Evolutionary conservation across 2,113 vertebrate genomes (phyloP).

Genomic region (Ardeotis arabs): DNA sequence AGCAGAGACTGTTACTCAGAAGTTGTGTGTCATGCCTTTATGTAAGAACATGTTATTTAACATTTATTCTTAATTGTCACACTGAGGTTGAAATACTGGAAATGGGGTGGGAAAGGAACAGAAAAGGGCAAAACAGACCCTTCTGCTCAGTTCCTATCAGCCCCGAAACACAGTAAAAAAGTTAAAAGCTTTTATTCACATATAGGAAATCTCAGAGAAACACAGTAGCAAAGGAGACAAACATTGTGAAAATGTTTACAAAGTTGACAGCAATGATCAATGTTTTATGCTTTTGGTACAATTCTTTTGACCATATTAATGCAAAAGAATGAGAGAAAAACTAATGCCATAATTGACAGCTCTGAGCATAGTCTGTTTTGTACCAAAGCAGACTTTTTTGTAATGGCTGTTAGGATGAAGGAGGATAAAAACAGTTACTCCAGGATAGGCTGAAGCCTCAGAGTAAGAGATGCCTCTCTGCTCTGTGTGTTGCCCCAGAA

Average conservation of each 20-base stretch:
- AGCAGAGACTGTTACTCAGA: background rate
- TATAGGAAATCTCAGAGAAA: background rate
- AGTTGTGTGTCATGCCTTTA: background rate
- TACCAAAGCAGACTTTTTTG: background rate
- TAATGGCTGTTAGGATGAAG: background rate
- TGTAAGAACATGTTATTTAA: background rate
- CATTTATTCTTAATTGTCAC: background rate
- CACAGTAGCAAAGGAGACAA: background rate
- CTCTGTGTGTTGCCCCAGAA: background rate
- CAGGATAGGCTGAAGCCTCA: background rate
- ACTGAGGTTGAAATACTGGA: background rate
- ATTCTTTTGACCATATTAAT: background rate
- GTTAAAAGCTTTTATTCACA: background rate
- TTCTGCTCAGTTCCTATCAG: background rate
- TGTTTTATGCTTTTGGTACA: background rate
- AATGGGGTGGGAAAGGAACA: background rate
- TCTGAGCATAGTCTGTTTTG: background rate
- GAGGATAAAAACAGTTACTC: background rate
- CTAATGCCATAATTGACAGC: background rate
- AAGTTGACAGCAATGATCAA: background rate
- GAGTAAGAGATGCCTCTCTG: background rate
- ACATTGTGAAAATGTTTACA: background rate
- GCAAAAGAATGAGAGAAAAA: background rate
- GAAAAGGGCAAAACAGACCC: background rate
- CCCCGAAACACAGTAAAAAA: background rate